Evolutionary conservation across 1,140 invertebrate genomes (phyloP).

Genomic region (Drosophila biarmipes): DNA sequence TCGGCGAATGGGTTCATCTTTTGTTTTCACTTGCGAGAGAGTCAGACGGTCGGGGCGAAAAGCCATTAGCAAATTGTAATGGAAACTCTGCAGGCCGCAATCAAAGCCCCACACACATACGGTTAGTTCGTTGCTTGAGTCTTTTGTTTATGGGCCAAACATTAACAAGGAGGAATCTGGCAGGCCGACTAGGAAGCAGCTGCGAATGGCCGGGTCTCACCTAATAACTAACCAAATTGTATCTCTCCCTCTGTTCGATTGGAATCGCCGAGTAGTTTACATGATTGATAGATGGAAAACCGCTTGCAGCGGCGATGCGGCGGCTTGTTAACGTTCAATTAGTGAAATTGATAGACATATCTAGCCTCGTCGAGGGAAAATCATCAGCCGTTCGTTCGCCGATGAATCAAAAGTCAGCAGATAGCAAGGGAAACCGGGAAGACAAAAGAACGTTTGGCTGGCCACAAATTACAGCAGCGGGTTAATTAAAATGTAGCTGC

Average conservation of each 20-base stretch:
- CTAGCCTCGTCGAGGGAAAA: conserved; percentile 42
- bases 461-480: conserved; percentile 62
- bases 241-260: conserved; percentile 9
- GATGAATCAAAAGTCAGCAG: conserved; percentile 34
- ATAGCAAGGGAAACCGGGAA: not conserved
- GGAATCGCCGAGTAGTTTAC: conserved; percentile 45
- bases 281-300: conserved; percentile 74
- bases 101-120: conserved; percentile 12
- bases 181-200: conserved; percentile 13
- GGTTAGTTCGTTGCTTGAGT: conserved; percentile 58
- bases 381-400: conserved; percentile 30
- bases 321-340: conserved; percentile 80
- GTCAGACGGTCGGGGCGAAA: not conserved
- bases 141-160: conserved; percentile 60
- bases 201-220: conserved; percentile 43
- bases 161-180: conserved; percentile 37
- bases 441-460: conserved; percentile 44
- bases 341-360: conserved; percentile 82
- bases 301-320: conserved; percentile 43
- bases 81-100: conserved; percentile 43
- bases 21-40: conserved; percentile 14
- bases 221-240: conserved; percentile 56
- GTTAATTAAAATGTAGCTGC: conserved; percentile 71
- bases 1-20: conserved; percentile 40
- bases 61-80: conserved; percentile 51